Percentiles rank a stretch among this genome's conserved stretches.
Evolutionary conservation across 2,797 vertebrate genomes (phyloP).

Genomic region (Tragopan temminckii): DNA sequence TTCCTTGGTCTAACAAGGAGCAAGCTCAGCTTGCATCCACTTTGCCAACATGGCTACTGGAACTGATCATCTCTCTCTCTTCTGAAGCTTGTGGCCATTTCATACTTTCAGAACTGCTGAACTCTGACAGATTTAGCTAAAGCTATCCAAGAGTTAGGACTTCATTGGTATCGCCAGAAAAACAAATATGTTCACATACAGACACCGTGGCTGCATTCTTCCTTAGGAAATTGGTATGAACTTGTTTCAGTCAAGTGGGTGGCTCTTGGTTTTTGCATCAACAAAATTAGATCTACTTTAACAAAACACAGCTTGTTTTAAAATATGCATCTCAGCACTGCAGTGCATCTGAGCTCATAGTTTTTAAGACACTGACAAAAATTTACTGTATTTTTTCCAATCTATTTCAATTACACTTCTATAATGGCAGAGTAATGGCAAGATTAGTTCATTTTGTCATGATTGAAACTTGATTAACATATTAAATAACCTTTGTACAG

Average conservation of each 20-base stretch:
- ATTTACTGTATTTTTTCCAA: not conserved
- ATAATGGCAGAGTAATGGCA: constrained; percentile 52
- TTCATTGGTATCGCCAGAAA: not conserved
- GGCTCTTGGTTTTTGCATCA: not conserved
- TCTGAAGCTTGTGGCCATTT: not conserved
- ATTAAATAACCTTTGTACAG: constrained; percentile 68
- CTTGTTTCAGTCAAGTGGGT: not conserved
- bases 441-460: constrained; percentile 65
- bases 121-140: not conserved
- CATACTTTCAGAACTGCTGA: not conserved
- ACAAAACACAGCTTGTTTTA: not conserved
- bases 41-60: not conserved
- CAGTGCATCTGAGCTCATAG: not conserved
- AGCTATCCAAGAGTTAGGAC: not conserved
- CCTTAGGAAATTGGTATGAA: not conserved
- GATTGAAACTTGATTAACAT: constrained; percentile 75
- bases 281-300: not conserved
- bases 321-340: not conserved
- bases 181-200: not conserved
- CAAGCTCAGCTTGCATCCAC: not conserved
- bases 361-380: constrained; percentile 14
- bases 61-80: not conserved
- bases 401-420: constrained; percentile 70
- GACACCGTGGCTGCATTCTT: fast-evolving
- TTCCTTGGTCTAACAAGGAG: fast-evolving